phyloP scores from a whole-genome alignment of 1,140 invertebrate species.

The Magallana angulata region DNA sequence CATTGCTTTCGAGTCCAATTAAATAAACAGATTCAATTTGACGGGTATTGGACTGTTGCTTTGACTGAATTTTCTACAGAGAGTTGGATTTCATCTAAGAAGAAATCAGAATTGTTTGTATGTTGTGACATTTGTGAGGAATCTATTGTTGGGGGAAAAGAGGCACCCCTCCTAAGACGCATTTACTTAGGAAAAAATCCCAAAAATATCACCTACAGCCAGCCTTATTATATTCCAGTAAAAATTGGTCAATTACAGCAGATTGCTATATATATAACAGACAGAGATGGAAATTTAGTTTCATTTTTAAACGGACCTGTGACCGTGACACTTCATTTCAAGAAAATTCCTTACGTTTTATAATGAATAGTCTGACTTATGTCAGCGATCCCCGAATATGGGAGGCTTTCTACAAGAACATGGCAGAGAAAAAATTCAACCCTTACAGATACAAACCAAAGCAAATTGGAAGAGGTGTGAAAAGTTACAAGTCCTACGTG shows the following conservation, averaged over 20 bases:
- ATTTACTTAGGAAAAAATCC: no score
- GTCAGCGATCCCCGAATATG: constrained; percentile 50
- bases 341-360: background rate
- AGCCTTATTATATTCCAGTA: no score
- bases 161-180: no score
- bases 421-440: constrained; percentile 46
- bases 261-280: no score
- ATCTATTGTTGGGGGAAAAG: no score
- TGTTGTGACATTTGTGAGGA: no score
- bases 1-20: constrained; percentile 41
- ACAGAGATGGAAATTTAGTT: no score
- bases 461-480: constrained; percentile 10
- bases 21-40: constrained; percentile 40
- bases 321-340: no score
- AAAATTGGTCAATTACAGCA: no score
- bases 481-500: constrained; percentile 13
- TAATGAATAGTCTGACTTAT: constrained; percentile 36
- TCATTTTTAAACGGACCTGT: no score
- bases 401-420: constrained; percentile 52
- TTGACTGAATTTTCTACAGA: constrained; percentile 39
- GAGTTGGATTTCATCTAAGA: background rate
- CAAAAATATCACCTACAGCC: no score
- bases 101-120: constrained; percentile 24
- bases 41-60: constrained; percentile 44
- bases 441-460: constrained; percentile 41